Base-by-base conservation (phyloP, 2,888 invertebrate species). In the Stramonita haemastoma region DNA sequence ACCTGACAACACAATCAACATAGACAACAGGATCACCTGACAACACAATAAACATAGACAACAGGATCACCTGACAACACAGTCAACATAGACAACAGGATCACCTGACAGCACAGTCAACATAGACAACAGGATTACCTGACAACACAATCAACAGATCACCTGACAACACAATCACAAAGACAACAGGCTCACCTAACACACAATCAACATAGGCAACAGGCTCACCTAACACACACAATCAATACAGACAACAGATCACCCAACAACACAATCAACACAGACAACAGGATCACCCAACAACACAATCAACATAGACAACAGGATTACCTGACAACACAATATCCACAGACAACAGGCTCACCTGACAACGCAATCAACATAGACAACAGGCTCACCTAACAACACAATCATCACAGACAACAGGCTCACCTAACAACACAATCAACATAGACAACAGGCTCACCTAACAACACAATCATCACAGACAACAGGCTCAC, bases 181-280 rank as follows among this genome's bases (percentile, higher is more conserved):
- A n/a, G 46, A 46, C 46, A 46, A 5, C 46, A 46, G 46, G 46
- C 2, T 46, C 46, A 46, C 46, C 2, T 46, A 8, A 46, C 46
- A 46, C 46, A 46, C 4, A 46, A 46, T 46, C 8, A 46, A 46
- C 46, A 46, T 46, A 46, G 46, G 8, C 46, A 46, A 46, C 46
- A 46, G 46, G 46, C 4, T 46, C 8, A 46, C 46, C 46, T 46
- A 46, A 46, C 46, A 46, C n/a, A 46, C 46, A 46, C 4, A 46
- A 46, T 46, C 66, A 66, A 22, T 98, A 98, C 98, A 0, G 98
- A 98, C 90, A 98, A 96, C 92, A 97, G 97, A 97, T 96, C 94
- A 97, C 97, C 97, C 97, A 94, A 36, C 85, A 86, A 84, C 81
- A 81, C 29, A 77, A n/a, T 32, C 81, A 81, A 81, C 34, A 81